Evolutionary conservation across 30 jellyfish, hydroid and myxozoan genomes (phyloP).

Genomic region (Hydra vulgaris): DNA sequence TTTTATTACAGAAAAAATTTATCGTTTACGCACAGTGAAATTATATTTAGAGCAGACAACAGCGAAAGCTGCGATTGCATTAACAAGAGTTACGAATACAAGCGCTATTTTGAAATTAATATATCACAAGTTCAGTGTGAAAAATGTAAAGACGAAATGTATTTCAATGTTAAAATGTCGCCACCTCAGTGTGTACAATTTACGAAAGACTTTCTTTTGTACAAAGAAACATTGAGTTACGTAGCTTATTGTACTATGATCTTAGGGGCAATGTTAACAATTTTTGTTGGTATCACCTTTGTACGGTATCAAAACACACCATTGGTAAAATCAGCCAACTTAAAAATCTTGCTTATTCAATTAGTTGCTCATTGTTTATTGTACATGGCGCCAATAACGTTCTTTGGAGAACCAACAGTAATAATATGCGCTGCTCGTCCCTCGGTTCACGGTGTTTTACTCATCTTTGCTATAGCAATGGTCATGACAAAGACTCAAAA

Average conservation of each 20-base stretch:
- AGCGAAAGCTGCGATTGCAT: background rate
- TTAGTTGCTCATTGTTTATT: constrained; percentile 9
- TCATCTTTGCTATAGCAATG: constrained; percentile 21
- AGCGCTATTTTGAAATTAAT: background rate
- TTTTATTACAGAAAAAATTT: too few species aligned
- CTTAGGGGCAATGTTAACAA: background rate
- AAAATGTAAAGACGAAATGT: background rate
- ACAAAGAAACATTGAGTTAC: background rate
- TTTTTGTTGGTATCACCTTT: background rate
- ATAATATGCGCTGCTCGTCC: constrained; percentile 11
- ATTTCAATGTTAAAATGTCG: background rate
- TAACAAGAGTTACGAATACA: background rate
- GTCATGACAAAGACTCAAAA: constrained; percentile 29
- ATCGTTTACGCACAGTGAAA: too few species aligned
- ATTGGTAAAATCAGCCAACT: constrained; percentile 13
- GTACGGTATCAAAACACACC: constrained; percentile 17
- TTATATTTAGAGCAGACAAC: too few species aligned
- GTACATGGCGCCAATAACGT: constrained; percentile 15
- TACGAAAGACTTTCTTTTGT: constrained; percentile 7
- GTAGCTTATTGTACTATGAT: background rate
- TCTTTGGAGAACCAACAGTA: constrained; percentile 20
- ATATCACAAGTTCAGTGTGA: background rate
- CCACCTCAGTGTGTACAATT: background rate
- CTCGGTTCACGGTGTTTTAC: constrained; percentile 9
- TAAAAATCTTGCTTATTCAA: constrained; percentile 13